Evolutionary conservation across 2,888 invertebrate genomes (phyloP), one percentile per base, ranked within the genome.

Genomic region (Synanthedon tipuliformis): DNA sequence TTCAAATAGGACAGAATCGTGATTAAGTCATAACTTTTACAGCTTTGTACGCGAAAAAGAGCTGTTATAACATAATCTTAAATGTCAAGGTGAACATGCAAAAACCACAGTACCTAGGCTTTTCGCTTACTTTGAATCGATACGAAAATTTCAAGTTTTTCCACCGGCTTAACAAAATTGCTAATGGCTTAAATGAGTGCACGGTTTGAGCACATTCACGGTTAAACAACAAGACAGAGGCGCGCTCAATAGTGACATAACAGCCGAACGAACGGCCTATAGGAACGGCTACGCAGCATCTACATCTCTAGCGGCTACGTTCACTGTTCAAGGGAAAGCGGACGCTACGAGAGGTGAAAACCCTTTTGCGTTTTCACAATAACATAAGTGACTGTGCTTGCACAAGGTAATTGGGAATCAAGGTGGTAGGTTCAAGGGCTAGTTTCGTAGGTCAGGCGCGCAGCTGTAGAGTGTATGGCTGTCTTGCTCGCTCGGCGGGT

Each of bases 241-340:
- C 74, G 75, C 79, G 82, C 73, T 83, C 82, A 72, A 84, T 85
- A 84, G 80, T 82, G 81, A 80, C 77, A 81, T 83, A 81, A 81
- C 75, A 78, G 73, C 74, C 68, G 72, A 81, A 78, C 78, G 71
- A 73, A 73, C 74, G 34, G 34, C 75, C 70, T 73, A 49, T 12
- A 75, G 75, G 71, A 76, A 72, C 76, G 74, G 78, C 77, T 73
- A 78, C 80, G 75, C 84, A 85, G 85, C 84, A 71, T 72, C 82
- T 81, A 82, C 81, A 82, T 81, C 81, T 80, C 75, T 77, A 78
- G 73, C 73, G 74, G 69, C 79, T 79, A 81, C 76, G 80, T 78
- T 81, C 71, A 71, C 61, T 57, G 61, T 61, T 62, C 51, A 64
- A 60, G 75, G 75, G 74, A 69, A 71, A 75, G 34, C 34, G 73